These are phyloP conservation scores for Amphipoea lucens DNA, from an alignment of 2,888 invertebrate genomes.

Conservation along the genomic window DNA sequence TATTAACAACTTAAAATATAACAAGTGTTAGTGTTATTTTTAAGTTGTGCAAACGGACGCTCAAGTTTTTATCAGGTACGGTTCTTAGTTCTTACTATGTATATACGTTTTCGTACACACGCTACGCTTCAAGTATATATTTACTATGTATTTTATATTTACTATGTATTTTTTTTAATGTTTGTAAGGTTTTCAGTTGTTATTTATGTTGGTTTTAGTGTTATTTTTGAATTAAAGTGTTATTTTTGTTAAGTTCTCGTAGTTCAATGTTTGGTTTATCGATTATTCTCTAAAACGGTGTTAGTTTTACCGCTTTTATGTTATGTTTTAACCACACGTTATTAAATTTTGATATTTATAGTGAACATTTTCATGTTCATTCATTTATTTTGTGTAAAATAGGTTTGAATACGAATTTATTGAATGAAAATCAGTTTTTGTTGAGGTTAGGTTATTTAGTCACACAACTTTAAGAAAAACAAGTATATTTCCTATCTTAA, in stretches of 20 bases:
- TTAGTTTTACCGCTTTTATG: constrained; percentile 58
- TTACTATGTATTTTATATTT: constrained; percentile 47
- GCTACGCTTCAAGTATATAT: constrained; percentile 49
- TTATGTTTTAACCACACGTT: constrained; percentile 16
- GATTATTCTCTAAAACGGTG: constrained; percentile 60
- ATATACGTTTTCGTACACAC: constrained; percentile 52
- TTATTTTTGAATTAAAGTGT: constrained; percentile 19
- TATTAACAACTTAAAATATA: constrained; percentile 13
- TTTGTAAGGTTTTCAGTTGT: constrained; percentile 9
- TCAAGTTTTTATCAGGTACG: constrained; percentile 56
- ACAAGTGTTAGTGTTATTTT: constrained; percentile 48
- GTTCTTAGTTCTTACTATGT: not conserved
- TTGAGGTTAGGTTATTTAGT: constrained; percentile 45
- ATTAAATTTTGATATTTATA: not conserved
- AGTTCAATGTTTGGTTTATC: constrained; percentile 62
- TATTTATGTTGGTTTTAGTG: constrained; percentile 13
- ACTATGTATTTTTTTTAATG: constrained; percentile 1
- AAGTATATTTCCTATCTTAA: not conserved
- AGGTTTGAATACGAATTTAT: not conserved
- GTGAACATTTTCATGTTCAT: not conserved
- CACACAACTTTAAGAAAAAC: not conserved
- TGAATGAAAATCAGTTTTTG: not conserved
- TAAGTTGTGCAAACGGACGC: constrained; percentile 46
- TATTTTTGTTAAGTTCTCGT: constrained; percentile 32
- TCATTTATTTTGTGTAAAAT: not conserved